Evolutionary conservation across 1,140 invertebrate species (phyloP), one percentile per base, ranked within the genome.

Genomic region (Monomorium pharaonis): DNA sequence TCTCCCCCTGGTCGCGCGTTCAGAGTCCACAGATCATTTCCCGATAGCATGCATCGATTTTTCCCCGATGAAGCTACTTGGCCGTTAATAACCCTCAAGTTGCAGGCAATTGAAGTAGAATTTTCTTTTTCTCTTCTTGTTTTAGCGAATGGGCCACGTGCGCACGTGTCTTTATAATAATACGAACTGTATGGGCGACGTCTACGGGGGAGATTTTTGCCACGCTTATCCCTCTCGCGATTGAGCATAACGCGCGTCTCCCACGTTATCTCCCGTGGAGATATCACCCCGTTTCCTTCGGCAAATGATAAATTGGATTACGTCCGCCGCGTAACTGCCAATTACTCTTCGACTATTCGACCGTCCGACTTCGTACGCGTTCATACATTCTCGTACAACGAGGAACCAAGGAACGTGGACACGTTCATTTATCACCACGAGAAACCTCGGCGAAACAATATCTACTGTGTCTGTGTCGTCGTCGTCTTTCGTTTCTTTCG

Each of bases 301-400:
- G 14, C 54, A 30, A 81, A 58, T 81, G 65, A 81, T 72, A 56
- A 72, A 81, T 81, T 70, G 78, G 24, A 72, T 81, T 81, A 81
- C 65, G 65, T 81, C 78, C 49, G 18, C 49, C 63, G 37, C 33
- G 51, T 72, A 81, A 81, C 78, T 81, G 78, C 65, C 78, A 81
- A 81, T 81, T 81, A 81, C 78, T 81, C 78, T 81, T 58, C 77
- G 65, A 30, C 77, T 37, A 56, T 81, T 70, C 78, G 78, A 81
- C 47, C 33, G 65, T 81, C 49, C 65, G 77, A 54, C 65, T 81
- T 56, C 37, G 65, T 70, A 70, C 78, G 33, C 63, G 37, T 44
- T 58, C 77, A 81, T 81, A 81, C 33, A 44, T 81, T 24, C 65
- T 30, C 37, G 47, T 56, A 24, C 51, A 44, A 44, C 44, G 76